phyloP scores from a whole-genome alignment of 2,113 vertebrate genomes.

The Serinus canaria region DNA sequence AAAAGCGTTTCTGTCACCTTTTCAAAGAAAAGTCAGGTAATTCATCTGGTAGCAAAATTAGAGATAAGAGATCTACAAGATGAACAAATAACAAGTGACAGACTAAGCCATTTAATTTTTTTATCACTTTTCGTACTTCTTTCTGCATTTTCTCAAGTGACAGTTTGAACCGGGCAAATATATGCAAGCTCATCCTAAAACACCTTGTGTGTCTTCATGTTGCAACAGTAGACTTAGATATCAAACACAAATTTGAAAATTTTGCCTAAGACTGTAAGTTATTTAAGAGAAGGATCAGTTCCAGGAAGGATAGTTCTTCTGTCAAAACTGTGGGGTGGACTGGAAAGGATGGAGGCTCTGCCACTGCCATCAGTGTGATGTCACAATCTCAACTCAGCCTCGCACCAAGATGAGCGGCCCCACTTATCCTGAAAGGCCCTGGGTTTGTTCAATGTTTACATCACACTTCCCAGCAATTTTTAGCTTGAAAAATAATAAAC shows the following conservation, averaged over 20 bases:
- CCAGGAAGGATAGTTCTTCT: neutral
- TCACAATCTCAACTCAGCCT: neutral
- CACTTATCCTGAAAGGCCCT: neutral
- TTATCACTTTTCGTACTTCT: neutral
- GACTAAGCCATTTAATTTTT: neutral
- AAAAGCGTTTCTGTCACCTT: neutral
- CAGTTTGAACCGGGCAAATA: neutral
- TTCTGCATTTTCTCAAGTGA: neutral
- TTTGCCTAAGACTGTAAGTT: neutral
- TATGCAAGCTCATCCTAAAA: neutral
- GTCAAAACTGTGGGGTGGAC: neutral
- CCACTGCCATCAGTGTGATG: neutral
- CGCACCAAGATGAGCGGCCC: rapidly evolving
- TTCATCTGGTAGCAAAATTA: neutral
- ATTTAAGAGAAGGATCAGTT: neutral
- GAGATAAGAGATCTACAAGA: neutral
- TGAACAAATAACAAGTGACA: neutral
- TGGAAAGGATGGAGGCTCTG: neutral
- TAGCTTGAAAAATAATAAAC: neutral
- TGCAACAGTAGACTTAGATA: neutral
- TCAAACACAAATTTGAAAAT: neutral
- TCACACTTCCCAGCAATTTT: neutral
- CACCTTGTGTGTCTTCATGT: neutral
- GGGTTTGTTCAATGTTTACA: neutral
- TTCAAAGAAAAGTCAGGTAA: neutral